Evolutionary conservation across 2,113 vertebrate genomes (phyloP).

Genomic region (Mus spicilegus): DNA sequence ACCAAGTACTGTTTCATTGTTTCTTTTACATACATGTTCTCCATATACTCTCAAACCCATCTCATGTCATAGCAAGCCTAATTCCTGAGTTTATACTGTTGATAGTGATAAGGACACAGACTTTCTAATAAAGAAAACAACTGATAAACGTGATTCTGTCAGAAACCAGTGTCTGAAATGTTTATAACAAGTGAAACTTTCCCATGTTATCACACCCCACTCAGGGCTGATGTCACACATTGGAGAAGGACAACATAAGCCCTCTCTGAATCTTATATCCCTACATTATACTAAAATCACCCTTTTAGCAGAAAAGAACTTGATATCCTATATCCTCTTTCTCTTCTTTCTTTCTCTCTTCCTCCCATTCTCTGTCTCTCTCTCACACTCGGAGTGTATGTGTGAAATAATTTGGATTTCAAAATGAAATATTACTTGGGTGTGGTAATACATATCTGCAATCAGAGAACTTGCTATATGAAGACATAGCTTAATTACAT

Average conservation of each 20-base stretch:
- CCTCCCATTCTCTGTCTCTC: background rate
- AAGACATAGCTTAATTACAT: background rate
- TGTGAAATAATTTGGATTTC: background rate
- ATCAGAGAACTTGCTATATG: background rate
- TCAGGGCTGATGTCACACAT: background rate
- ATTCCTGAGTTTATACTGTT: background rate
- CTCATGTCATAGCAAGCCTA: background rate
- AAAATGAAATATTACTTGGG: background rate
- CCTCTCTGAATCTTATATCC: slow-evolving; percentile 35
- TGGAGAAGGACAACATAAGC: slow-evolving; percentile 9
- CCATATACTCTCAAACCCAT: too few species aligned
- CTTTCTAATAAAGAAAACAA: slow-evolving; percentile 39
- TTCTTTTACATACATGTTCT: background rate
- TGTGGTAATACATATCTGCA: background rate
- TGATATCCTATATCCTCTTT: background rate
- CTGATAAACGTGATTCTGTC: background rate
- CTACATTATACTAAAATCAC: background rate
- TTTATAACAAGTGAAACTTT: background rate
- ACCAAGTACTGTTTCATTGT: background rate
- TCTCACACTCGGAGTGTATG: background rate
- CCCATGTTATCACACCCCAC: background rate
- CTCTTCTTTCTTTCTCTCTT: background rate
- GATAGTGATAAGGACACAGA: background rate
- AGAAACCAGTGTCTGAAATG: slow-evolving; percentile 4
- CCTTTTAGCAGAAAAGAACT: slow-evolving; percentile 32